phyloP scores from a whole-genome alignment of 2,888 invertebrate genomes.

The Scaeva pyrastri region DNA sequence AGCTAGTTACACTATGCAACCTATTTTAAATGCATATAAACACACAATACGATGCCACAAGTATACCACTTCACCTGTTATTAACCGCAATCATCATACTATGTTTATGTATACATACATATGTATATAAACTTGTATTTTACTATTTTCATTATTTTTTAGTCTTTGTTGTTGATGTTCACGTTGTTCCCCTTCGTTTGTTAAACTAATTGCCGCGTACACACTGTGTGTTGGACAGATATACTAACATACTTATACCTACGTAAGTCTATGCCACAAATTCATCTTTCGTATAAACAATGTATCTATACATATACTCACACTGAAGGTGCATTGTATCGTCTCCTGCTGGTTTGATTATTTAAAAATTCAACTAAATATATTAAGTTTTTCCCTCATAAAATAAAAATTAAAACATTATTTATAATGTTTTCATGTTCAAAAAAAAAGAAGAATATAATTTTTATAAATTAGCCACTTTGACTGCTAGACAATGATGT shows the following conservation, averaged over 20 bases:
- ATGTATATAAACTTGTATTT: constrained; percentile 28
- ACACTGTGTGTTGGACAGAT: constrained; percentile 36
- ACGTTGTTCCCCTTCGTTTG: constrained; percentile 72
- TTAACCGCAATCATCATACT: constrained; percentile 51
- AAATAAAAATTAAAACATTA: constrained; percentile 20
- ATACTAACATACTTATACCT: neutral
- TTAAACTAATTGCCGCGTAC: constrained; percentile 65
- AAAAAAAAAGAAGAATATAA: constrained; percentile 3
- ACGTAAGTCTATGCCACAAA: constrained; percentile 13
- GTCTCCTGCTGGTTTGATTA: constrained; percentile 44
- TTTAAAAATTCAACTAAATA: constrained; percentile 37
- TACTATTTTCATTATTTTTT: constrained; percentile 42
- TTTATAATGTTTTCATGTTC: constrained; percentile 30
- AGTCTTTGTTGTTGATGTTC: neutral
- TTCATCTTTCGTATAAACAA: constrained; percentile 10
- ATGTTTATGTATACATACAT: too few species aligned
- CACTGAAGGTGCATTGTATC: neutral
- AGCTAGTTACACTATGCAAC: constrained; percentile 16
- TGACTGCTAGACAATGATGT: constrained; percentile 42
- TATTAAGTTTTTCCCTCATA: constrained; percentile 25
- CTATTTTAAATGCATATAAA: constrained; percentile 40
- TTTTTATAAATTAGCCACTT: constrained; percentile 55
- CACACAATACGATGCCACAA: constrained; percentile 12
- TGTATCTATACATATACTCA: constrained; percentile 12
- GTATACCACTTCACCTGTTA: constrained; percentile 55